These are phyloP conservation scores for Nannospalax galili DNA, from an alignment of 2,113 vertebrate species.

Conservation along the genomic window DNA sequence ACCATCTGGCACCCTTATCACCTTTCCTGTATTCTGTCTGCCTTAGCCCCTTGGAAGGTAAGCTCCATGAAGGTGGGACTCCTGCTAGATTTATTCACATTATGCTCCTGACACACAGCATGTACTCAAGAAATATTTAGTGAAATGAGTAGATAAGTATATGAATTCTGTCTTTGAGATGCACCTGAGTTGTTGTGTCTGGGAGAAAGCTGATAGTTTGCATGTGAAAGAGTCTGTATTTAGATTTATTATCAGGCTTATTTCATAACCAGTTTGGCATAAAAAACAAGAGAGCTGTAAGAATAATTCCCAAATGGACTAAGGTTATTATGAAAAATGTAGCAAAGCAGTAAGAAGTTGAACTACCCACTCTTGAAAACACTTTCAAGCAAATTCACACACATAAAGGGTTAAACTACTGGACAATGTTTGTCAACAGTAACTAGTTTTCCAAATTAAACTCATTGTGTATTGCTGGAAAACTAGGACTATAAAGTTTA, in stretches of 20 bases:
- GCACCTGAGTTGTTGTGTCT: background rate
- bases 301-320: background rate
- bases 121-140: slow-evolving; percentile 4
- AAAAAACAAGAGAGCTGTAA: background rate
- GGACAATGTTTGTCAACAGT: background rate
- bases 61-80: background rate
- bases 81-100: background rate
- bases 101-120: background rate
- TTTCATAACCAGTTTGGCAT: background rate
- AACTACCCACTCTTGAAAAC: background rate
- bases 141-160: background rate
- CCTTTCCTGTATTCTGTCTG: background rate
- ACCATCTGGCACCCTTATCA: background rate
- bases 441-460: slow-evolving; percentile 9
- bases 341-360: no score
- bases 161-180: background rate
- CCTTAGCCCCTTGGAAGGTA: background rate
- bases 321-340: background rate
- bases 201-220: background rate
- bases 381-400: background rate
- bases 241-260: background rate
- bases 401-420: background rate
- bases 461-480: background rate
- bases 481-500: background rate
- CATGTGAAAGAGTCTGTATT: background rate